Conservation (phyloP, 2,888 invertebrate genomes). For the Ochlodes sylvanus region DNA sequence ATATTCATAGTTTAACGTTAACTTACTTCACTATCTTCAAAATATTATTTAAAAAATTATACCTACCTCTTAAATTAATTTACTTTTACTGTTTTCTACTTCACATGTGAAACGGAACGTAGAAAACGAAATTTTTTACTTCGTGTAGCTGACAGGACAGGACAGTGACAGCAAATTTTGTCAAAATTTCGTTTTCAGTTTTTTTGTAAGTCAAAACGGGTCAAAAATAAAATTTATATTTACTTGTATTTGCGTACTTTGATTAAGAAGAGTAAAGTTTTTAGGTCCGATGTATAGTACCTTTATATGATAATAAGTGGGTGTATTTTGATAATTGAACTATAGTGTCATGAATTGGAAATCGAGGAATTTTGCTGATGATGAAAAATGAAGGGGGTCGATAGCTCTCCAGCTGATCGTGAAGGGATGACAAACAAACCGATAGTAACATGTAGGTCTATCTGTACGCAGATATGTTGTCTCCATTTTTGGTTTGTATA, state of each 20-base stretch:
- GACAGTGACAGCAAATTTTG: slow-evolving; percentile 64
- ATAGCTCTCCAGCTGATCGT: slow-evolving; percentile 74
- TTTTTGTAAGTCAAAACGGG: slow-evolving; percentile 54
- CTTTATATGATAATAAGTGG: slow-evolving; percentile 61
- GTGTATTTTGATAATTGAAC: slow-evolving; percentile 70
- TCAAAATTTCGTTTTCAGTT: slow-evolving; percentile 63
- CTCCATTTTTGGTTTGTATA: slow-evolving; percentile 28
- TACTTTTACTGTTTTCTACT: too few species aligned
- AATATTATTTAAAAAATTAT: too few species aligned
- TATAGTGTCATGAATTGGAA: slow-evolving; percentile 76
- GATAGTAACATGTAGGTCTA: slow-evolving; percentile 89
- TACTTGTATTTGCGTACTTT: slow-evolving; percentile 38
- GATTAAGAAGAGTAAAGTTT: not conserved
- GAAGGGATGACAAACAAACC: slow-evolving; percentile 89
- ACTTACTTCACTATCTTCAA: too few species aligned
- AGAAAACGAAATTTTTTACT: slow-evolving; percentile 45
- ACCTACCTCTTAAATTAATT: too few species aligned
- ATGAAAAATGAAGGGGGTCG: slow-evolving; percentile 87
- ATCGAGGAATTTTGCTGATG: slow-evolving; percentile 66
- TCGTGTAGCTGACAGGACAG: slow-evolving; percentile 67
- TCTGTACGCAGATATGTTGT: slow-evolving; percentile 23
- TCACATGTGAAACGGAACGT: slow-evolving; percentile 46
- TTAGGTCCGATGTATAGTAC: slow-evolving; percentile 4
- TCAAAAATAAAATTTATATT: slow-evolving; percentile 48
- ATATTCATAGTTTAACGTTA: too few species aligned